Percentiles rank a stretch among this genome's conserved stretches.
These are phyloP conservation scores for Grantiella picta DNA, from an alignment of 2,113 vertebrate genomes.

Conservation along the genomic window DNA sequence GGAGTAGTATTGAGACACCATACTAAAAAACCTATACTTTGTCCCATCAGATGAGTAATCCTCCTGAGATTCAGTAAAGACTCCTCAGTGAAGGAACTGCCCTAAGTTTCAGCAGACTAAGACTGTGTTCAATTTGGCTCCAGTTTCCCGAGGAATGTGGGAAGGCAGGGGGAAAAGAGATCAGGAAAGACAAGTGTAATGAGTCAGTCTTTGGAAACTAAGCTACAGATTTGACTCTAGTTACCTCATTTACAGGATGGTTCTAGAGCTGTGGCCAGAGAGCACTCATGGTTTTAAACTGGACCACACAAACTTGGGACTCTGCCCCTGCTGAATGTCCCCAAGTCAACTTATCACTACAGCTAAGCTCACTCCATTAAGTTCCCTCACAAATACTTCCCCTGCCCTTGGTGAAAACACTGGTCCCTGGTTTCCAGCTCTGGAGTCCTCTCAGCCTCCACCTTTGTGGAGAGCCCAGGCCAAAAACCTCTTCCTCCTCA, in stretches of 20 bases:
- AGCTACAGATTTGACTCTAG: not conserved
- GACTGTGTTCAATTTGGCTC: not conserved
- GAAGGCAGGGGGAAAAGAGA: not conserved
- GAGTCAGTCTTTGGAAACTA: slow-evolving; percentile 48
- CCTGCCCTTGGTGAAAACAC: not conserved
- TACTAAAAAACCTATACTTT: not conserved
- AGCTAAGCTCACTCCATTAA: not conserved
- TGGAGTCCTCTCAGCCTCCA: not conserved
- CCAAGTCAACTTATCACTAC: not conserved
- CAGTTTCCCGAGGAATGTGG: not conserved
- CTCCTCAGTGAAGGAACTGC: not conserved
- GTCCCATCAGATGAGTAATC: not conserved
- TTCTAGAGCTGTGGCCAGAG: slow-evolving; percentile 5
- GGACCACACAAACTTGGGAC: not conserved
- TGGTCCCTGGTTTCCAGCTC: not conserved
- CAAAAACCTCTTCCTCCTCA: not conserved
- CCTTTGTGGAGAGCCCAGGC: not conserved
- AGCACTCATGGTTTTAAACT: slow-evolving; percentile 3
- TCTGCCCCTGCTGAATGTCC: not conserved
- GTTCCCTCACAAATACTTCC: not conserved
- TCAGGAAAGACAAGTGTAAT: slow-evolving; percentile 8
- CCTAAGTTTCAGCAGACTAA: not conserved
- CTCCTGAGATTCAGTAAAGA: not conserved
- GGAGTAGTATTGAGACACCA: not conserved
- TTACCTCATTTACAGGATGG: slow-evolving; percentile 28